Evolutionary conservation across 2,888 invertebrate species (phyloP).

Genomic region (Caenorhabditis uteleia): DNA sequence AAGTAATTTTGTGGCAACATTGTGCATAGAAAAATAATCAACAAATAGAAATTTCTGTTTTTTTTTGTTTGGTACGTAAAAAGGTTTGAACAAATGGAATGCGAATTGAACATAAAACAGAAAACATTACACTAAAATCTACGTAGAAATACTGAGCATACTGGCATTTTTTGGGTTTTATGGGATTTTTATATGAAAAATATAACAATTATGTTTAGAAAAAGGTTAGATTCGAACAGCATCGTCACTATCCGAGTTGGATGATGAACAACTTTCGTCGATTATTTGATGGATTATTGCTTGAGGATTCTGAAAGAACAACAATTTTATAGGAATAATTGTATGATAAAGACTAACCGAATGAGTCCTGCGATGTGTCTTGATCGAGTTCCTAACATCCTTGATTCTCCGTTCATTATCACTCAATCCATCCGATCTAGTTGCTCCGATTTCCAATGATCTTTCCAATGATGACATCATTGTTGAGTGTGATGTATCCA

Average conservation of each 20-base stretch:
- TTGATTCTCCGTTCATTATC: conserved; percentile 64
- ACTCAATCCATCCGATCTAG: conserved; percentile 65
- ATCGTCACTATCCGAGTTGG: conserved; percentile 25
- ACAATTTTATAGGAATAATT: not conserved
- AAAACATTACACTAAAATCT: too few species aligned
- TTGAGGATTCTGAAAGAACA: conserved; percentile 27
- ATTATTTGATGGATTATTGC: conserved; percentile 32
- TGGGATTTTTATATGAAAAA: too few species aligned
- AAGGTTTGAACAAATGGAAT: too few species aligned
- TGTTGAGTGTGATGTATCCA: conserved; percentile 42
- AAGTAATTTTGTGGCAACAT: too few species aligned
- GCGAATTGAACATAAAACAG: too few species aligned
- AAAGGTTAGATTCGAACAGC: conserved; percentile 19
- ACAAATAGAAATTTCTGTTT: too few species aligned
- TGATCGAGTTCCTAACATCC: conserved; percentile 56
- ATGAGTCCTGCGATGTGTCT: conserved; percentile 57
- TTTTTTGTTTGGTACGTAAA: too few species aligned
- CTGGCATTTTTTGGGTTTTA: too few species aligned
- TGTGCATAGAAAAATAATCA: too few species aligned
- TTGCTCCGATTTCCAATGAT: conserved; percentile 61
- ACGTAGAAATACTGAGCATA: too few species aligned
- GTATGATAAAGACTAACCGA: conserved; percentile 14
- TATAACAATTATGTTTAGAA: too few species aligned
- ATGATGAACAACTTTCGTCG: conserved; percentile 26
- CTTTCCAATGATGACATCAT: conserved; percentile 63